Base-by-base conservation (phyloP, 2,888 invertebrate genomes). In the Chrysomela aeneicollis region DNA sequence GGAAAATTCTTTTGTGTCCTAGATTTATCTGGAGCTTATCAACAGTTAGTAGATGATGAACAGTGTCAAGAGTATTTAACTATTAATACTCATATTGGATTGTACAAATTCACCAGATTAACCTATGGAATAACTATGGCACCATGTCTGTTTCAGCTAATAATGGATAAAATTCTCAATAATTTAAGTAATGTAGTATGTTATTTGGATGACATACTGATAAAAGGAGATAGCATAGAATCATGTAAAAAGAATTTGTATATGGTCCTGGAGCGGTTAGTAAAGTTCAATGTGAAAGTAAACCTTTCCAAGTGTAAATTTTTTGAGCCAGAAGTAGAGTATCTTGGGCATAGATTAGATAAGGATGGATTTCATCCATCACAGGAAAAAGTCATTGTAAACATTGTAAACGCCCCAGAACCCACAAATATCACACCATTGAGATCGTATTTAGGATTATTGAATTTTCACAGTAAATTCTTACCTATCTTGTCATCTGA, bases 51-150 rank as follows among this genome's bases (percentile, higher is more conserved):
- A 21, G 26, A 63, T 5, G 15, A 55, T 18, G 21, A 17, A 9
- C 47, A 55, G 18, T 59, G 26, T 22, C 52, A 59, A 47, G 42
- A 64, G 46, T 61, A 51, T 17, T 47, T 50, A 37, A 62, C 60
- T 3, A 65, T 68, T 8, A 65, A 58, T 58, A 68, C 65, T 6
- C 60, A 65, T 49, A 60, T 59, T 21, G 68, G 68, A 6, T 47
- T 68, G 22, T 64, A 58, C 30, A 47, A 21, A 26, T 68, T 35
- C 32, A 61, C 54, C 50, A 52, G 68, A 30, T 22, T 65, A 51
- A 49, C 65, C 10, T 68, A 53, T 22, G 63, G 65, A 0, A 54
- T 68, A 47, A 19, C 54, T 22, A 52, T 51, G n/a, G 21, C 63
- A 58, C 35, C 54, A 32, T 21, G 22, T 26, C 32, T 66, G 6